These are phyloP conservation scores for Congeria kusceri DNA, from an alignment of 2,888 invertebrate genomes.

Conservation along the genomic window DNA sequence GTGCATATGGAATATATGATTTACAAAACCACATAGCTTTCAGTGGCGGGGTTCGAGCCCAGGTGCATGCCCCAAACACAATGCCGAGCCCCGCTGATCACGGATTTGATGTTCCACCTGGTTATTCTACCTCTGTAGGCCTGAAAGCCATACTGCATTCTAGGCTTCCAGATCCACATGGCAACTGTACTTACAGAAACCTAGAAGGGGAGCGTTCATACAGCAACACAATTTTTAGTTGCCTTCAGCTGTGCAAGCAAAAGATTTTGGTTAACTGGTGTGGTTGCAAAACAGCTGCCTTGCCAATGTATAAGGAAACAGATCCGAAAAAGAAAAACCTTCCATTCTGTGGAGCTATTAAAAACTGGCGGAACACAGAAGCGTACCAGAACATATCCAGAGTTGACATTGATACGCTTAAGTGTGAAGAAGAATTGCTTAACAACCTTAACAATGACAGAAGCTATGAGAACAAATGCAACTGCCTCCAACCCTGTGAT, in stretches of 20 bases:
- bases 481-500: conserved; percentile 77
- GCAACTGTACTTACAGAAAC: conserved; percentile 78
- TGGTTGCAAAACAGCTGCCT: conserved; percentile 77
- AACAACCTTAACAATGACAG: conserved; percentile 76
- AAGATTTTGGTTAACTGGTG: conserved; percentile 75
- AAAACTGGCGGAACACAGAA: conserved; percentile 72
- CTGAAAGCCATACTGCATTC: conserved; percentile 78
- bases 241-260: conserved; percentile 81
- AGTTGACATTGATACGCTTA: conserved; percentile 64
- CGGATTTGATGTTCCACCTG: conserved; percentile 83
- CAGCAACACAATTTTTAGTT: conserved; percentile 79
- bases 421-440: conserved; percentile 74
- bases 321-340: conserved; percentile 57
- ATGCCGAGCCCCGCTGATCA: conserved; percentile 82
- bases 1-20: conserved; percentile 78
- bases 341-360: conserved; percentile 78
- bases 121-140: conserved; percentile 81
- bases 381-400: conserved; percentile 43
- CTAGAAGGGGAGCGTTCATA: conserved; percentile 67
- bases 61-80: conserved; percentile 82
- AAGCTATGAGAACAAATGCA: conserved; percentile 76
- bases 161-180: conserved; percentile 75
- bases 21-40: conserved; percentile 79
- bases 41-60: conserved; percentile 81
- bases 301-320: conserved; percentile 71